phyloP scores from a whole-genome alignment of 2,888 invertebrate species.

The Leptopilina myrica region DNA sequence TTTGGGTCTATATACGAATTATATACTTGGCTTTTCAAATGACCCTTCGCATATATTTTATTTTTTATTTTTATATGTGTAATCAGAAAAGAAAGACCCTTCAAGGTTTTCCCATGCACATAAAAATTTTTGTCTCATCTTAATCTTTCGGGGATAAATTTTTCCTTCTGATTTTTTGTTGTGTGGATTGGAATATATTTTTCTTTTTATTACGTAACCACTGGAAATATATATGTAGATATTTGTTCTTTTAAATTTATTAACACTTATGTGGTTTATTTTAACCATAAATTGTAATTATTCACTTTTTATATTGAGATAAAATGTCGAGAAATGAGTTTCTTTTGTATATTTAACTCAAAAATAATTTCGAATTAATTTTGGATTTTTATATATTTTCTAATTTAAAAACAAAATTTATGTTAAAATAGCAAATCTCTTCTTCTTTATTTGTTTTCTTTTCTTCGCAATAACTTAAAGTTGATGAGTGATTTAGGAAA shows the following conservation, averaged over 20 bases:
- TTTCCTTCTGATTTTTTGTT: background rate
- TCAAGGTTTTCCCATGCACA: background rate
- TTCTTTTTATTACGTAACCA: background rate
- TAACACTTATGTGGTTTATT: constrained; percentile 4
- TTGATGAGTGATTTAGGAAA: too few species aligned
- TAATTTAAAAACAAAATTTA: too few species aligned
- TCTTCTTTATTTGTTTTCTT: too few species aligned
- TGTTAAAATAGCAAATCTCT: too few species aligned
- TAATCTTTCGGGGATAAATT: constrained; percentile 4
- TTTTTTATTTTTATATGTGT: background rate
- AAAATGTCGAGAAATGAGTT: background rate
- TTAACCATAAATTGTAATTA: background rate
- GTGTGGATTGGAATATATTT: background rate
- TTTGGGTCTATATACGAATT: background rate
- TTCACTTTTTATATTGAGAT: background rate
- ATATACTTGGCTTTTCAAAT: background rate
- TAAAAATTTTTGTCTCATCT: background rate
- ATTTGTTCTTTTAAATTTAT: background rate
- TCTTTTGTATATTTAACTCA: too few species aligned
- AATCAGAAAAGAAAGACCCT: background rate
- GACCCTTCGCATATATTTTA: background rate
- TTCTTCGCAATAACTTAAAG: too few species aligned
- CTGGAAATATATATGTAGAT: background rate
- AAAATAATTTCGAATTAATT: too few species aligned
- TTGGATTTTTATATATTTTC: too few species aligned